Percentiles rank a stretch among this genome's conserved stretches.
Evolutionary conservation across 2,113 vertebrate genomes (phyloP).

Genomic region (Antennarius striatus): DNA sequence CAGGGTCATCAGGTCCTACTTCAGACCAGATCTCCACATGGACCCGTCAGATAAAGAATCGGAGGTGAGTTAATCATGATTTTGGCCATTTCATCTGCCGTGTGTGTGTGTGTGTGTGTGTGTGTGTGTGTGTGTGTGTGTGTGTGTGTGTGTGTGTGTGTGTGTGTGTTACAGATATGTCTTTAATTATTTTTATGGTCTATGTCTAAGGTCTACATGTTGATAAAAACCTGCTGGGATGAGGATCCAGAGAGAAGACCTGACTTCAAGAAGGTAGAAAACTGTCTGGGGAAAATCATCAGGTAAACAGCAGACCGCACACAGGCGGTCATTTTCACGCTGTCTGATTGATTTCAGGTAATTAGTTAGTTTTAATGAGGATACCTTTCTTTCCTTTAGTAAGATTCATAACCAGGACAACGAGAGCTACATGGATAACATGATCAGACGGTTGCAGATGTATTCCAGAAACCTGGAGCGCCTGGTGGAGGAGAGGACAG

Average conservation of each 20-base stretch:
- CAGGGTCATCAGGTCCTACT: constrained; percentile 79
- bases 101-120: too few relatives aligned
- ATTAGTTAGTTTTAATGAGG: too few relatives aligned
- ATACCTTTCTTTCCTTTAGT: constrained; percentile 65
- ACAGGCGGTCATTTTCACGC: too few relatives aligned
- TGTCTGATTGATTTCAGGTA: too few relatives aligned
- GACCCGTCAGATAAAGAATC: constrained; percentile 85
- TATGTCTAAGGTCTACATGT: constrained; percentile 77
- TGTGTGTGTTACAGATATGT: neutral
- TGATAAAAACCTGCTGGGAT: constrained; percentile 94
- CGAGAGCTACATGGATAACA: constrained; percentile 95
- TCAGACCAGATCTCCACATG: constrained; percentile 89
- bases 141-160: too few relatives aligned
- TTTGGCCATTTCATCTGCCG: neutral
- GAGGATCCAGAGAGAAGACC: constrained; percentile 96
- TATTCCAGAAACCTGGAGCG: constrained; percentile 95
- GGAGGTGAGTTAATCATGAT: constrained; percentile 79
- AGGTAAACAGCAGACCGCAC: constrained; percentile 75
- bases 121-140: too few relatives aligned
- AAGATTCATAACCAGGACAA: constrained; percentile 90
- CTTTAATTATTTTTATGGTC: neutral
- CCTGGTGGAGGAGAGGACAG: constrained; percentile 93
- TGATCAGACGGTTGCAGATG: constrained; percentile 93
- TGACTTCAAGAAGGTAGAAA: constrained; percentile 96
- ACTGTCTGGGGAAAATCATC: constrained; percentile 89